phyloP scores from a whole-genome alignment of 2,888 invertebrate genomes.

The Mesorhabditis spiculigera region DNA sequence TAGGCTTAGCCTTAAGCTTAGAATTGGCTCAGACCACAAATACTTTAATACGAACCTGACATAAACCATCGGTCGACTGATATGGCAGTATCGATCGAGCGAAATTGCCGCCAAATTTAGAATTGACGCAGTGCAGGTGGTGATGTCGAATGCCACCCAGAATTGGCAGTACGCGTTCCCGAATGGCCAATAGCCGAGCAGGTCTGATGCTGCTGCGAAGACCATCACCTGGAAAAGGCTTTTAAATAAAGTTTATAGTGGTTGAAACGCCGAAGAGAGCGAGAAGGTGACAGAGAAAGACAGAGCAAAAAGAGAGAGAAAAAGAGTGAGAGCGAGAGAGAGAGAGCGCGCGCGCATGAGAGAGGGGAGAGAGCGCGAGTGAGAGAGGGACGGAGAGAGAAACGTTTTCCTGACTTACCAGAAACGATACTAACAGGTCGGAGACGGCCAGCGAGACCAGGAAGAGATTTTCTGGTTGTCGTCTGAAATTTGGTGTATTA shows the following conservation, averaged over 20 bases:
- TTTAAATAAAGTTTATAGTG: neutral
- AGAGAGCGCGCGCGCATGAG: constrained; percentile 7
- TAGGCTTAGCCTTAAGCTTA: neutral
- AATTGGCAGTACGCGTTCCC: constrained; percentile 67
- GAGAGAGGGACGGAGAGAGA: neutral
- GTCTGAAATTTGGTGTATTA: constrained; percentile 7
- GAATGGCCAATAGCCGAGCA: constrained; percentile 94
- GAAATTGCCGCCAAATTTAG: constrained; percentile 96
- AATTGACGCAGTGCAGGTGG: constrained; percentile 98
- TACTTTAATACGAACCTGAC: constrained; percentile 67
- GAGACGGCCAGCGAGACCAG: constrained; percentile 93
- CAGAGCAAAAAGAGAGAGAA: too few species aligned
- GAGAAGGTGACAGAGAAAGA: too few species aligned
- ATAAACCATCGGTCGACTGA: constrained; percentile 62
- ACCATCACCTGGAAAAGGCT: constrained; percentile 73
- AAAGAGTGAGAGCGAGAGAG: constrained; percentile 6
- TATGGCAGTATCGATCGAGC: constrained; percentile 81
- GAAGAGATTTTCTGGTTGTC: constrained; percentile 71
- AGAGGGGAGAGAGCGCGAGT: neutral
- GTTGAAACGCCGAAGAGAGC: neutral
- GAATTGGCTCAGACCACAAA: constrained; percentile 1
- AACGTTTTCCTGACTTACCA: constrained; percentile 60
- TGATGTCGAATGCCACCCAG: constrained; percentile 98
- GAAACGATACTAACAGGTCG: constrained; percentile 89
- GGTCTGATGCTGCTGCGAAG: constrained; percentile 93